Conservation (phyloP, 2,888 invertebrate species). For the Cantharis rustica region DNA sequence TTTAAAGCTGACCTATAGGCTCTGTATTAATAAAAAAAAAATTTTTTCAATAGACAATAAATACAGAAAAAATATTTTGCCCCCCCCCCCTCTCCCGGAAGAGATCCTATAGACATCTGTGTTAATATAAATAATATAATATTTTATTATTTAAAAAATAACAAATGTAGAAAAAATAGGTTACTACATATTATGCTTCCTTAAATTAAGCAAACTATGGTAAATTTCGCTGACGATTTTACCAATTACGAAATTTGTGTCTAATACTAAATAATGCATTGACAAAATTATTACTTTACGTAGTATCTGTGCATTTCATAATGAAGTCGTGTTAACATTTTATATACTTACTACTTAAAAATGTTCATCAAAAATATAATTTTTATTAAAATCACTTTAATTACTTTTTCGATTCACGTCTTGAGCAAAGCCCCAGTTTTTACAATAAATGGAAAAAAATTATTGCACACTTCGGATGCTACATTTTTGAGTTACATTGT, state of each 20-base stretch:
- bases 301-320: neutral
- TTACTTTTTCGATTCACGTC: neutral
- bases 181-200: neutral
- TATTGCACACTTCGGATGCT: constrained; percentile 68
- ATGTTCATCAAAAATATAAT: neutral
- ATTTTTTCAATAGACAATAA: too few relatives aligned
- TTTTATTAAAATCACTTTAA: neutral
- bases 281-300: neutral
- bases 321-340: neutral
- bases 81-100: too few relatives aligned
- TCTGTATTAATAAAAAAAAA: too few relatives aligned
- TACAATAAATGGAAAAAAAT: constrained; percentile 63
- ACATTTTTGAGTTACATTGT: constrained; percentile 76
- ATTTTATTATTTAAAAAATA: neutral
- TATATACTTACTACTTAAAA: neutral
- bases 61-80: too few relatives aligned
- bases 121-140: too few relatives aligned
- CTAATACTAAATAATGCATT: neutral
- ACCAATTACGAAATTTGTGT: too few relatives aligned
- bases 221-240: neutral
- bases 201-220: neutral
- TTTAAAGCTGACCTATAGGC: too few relatives aligned
- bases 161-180: neutral
- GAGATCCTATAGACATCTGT: too few relatives aligned
- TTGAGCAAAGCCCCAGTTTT: neutral